Conservation (phyloP, 53 echinoderm and acorn worm species). For the Arbacia lixula region DNA sequence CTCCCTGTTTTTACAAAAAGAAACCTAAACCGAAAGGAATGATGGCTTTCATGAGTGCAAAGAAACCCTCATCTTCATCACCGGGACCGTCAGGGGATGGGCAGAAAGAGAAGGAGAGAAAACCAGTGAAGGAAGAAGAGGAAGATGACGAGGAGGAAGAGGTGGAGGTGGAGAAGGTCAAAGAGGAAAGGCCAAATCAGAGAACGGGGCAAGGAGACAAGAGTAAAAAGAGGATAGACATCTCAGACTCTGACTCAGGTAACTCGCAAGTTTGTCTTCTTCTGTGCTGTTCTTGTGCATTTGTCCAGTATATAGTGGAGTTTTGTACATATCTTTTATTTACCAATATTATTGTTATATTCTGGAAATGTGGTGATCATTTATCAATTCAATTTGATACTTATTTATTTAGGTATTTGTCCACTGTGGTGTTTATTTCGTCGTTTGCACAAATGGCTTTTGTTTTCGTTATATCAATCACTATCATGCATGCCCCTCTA, state of each 20-base stretch:
- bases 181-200: conserved; percentile 19
- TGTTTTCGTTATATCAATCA: too few relatives aligned
- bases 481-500: too few relatives aligned
- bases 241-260: conserved; percentile 73
- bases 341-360: too few relatives aligned
- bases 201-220: conserved; percentile 31
- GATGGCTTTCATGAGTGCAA: conserved; percentile 41
- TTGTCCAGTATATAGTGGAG: too few relatives aligned
- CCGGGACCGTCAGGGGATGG: conserved; percentile 30
- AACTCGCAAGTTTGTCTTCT: too few relatives aligned
- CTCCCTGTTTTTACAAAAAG: background rate
- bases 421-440: too few relatives aligned
- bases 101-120: background rate
- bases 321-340: too few relatives aligned
- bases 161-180: conserved; percentile 24
- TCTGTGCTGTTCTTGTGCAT: too few relatives aligned
- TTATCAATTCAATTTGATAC: too few relatives aligned
- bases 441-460: too few relatives aligned
- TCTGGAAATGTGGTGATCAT: too few relatives aligned
- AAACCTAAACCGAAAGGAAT: conserved; percentile 44
- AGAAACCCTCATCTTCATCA: conserved; percentile 8
- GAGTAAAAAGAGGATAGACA: conserved; percentile 51
- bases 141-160: conserved; percentile 1
- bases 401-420: too few relatives aligned
- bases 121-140: conserved; percentile 34